A percentile compares a stretch with the other conserved stretches of the same genome.
phyloP scores from a whole-genome alignment of 1,140 invertebrate genomes.

The Scaptodrosophila lebanonensis region DNA sequence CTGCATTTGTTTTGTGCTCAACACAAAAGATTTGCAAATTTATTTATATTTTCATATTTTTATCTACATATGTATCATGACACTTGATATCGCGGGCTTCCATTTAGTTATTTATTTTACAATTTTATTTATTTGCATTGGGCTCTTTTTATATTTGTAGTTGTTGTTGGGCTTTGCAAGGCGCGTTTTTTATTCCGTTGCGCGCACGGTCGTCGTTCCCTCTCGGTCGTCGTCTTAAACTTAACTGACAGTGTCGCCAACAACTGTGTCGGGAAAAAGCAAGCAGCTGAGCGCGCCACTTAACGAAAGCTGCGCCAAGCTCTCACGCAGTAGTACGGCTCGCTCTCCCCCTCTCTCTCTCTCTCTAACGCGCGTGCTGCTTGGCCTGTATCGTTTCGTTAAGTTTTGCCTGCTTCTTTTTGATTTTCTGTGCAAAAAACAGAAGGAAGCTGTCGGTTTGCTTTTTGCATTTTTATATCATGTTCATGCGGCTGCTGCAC shows the following conservation, averaged over 20 bases:
- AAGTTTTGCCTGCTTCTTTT: conserved; percentile 29
- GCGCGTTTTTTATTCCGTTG: conserved; percentile 64
- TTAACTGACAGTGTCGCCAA: conserved; percentile 33
- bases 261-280: conserved; percentile 9
- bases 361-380: conserved; percentile 2
- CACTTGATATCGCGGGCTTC: neutral
- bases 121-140: conserved; percentile 24
- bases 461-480: no score
- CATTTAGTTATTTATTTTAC: conserved; percentile 30
- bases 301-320: conserved; percentile 25
- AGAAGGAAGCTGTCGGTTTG: no score
- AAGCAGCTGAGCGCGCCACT: conserved; percentile 14
- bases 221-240: conserved; percentile 52
- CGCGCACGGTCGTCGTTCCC: conserved; percentile 46
- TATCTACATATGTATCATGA: conserved; percentile 38
- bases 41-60: conserved; percentile 56
- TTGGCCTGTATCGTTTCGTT: conserved; percentile 11
- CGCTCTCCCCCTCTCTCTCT: conserved; percentile 1
- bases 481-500: conserved; percentile 35
- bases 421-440: conserved; percentile 20
- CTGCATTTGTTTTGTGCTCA: conserved; percentile 21
- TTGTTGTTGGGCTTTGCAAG: conserved; percentile 24
- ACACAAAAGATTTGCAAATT: conserved; percentile 21
- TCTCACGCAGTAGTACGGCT: conserved; percentile 7
- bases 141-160: conserved; percentile 26